Conservation (phyloP, 2,797 vertebrate species). For the Propithecus deckenii region DNA sequence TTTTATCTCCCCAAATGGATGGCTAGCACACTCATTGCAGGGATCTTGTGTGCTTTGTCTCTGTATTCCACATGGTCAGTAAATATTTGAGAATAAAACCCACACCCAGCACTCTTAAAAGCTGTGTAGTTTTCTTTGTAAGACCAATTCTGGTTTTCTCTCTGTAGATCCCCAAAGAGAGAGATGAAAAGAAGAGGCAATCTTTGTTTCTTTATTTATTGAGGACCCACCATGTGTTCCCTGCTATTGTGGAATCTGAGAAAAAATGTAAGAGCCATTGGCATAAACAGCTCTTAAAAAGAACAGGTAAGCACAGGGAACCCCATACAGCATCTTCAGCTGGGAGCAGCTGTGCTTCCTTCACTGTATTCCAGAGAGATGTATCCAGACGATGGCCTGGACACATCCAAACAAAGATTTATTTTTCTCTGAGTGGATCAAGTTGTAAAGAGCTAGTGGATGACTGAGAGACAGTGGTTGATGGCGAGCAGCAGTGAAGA, state of each 20-base stretch:
- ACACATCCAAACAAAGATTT: background rate
- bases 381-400: background rate
- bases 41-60: background rate
- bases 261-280: background rate
- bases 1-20: background rate
- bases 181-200: constrained; percentile 33
- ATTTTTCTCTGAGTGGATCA: background rate
- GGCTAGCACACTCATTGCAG: background rate
- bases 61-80: background rate
- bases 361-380: background rate
- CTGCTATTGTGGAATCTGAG: constrained; percentile 20
- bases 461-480: background rate
- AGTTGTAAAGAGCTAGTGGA: background rate
- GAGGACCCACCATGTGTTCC: background rate
- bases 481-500: background rate
- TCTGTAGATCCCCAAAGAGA: constrained; percentile 6
- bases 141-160: constrained; percentile 18
- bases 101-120: background rate
- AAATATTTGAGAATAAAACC: constrained; percentile 14
- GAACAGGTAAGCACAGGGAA: background rate
- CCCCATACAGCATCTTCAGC: background rate
- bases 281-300: constrained; percentile 54
- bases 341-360: background rate
- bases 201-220: constrained; percentile 22
- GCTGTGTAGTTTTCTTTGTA: constrained; percentile 34